Evolutionary conservation across 2,888 invertebrate genomes (phyloP).

Genomic region (Exephanes ischioxanthus): DNA sequence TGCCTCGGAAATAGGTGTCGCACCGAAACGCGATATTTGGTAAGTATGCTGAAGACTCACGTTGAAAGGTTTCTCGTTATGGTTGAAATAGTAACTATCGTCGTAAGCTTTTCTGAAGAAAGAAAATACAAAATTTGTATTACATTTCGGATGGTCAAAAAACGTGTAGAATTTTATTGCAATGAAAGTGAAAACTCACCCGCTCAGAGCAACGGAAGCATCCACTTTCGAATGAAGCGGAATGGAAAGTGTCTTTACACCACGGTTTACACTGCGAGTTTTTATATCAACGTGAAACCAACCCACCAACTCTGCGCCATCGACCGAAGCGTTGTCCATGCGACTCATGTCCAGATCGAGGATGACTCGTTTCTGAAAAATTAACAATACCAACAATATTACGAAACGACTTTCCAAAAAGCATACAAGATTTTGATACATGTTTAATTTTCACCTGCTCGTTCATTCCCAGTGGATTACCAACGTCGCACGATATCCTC

Average conservation of each 20-base stretch:
- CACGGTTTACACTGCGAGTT: conserved; percentile 73
- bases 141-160: background rate
- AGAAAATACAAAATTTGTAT: background rate
- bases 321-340: conserved; percentile 66
- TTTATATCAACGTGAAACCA: conserved; percentile 65
- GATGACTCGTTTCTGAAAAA: conserved; percentile 72
- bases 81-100: conserved; percentile 70
- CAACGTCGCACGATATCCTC: conserved; percentile 73
- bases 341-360: conserved; percentile 77
- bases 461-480: conserved; percentile 74
- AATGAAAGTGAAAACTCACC: conserved; percentile 68
- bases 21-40: conserved; percentile 75
- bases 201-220: conserved; percentile 72
- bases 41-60: conserved; percentile 77
- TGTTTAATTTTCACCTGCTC: conserved; percentile 68
- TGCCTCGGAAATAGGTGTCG: conserved; percentile 72
- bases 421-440: background rate
- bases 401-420: background rate
- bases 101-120: conserved; percentile 74
- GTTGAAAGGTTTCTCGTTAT: conserved; percentile 60
- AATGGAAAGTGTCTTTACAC: conserved; percentile 54
- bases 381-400: conserved; percentile 15
- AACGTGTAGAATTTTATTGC: background rate
- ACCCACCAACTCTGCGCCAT: conserved; percentile 52
- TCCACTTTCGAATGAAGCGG: conserved; percentile 70